Base-by-base conservation (phyloP, 2,797 vertebrate genomes). In the Esox masquinongy region DNA sequence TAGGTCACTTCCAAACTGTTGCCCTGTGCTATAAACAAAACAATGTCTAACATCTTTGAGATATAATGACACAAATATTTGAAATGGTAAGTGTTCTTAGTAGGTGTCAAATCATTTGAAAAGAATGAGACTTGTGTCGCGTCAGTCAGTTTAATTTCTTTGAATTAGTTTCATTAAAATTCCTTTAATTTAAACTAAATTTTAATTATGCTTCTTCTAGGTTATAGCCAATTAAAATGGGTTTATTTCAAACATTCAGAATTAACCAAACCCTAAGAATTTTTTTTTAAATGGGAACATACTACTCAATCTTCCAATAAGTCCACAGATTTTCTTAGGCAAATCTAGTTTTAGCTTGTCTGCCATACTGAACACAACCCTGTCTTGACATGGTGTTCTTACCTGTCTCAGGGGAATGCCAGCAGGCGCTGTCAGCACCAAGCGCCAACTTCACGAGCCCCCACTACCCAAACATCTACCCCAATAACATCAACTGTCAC, bases 401-500 rank as follows among this genome's bases (percentile, higher is more conserved):
- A 9, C 50, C n/a, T 19, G 29, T 70, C 74, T 39, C 87, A 99
- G 98, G 95, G 0, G 96, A 98, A 90, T 99, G 98, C 87, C 98
- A 99, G 90, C 96, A 98, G 81, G 89, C 96, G 22, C 93, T 97
- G 73, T 94, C 94, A 0, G 50, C 88, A 0, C 70, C 97, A 67
- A 95, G 88, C 36, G 96, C 96, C 36, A 98, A 99, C 91, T 96
- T 99, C 82, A 98, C 94, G 84, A 99, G 98, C 84, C 98, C 98
- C 0, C 94, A 92, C 61, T 98, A 96, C 79, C 97, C 98, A 68
- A 88, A 67, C 82, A 95, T 95, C 92, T 99, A 99, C 90, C 98
- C 97, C 69, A 99, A 99, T 91, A 98, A 99, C 86, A 95, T 99
- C 85, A 96, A 95, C 79, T 99, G 98, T 89, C 98, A 97, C 85